A percentile compares a stretch with the other conserved stretches of the same genome.
phyloP scores from a whole-genome alignment of 2,888 invertebrate species.

The Sphaeridia pumilis region DNA sequence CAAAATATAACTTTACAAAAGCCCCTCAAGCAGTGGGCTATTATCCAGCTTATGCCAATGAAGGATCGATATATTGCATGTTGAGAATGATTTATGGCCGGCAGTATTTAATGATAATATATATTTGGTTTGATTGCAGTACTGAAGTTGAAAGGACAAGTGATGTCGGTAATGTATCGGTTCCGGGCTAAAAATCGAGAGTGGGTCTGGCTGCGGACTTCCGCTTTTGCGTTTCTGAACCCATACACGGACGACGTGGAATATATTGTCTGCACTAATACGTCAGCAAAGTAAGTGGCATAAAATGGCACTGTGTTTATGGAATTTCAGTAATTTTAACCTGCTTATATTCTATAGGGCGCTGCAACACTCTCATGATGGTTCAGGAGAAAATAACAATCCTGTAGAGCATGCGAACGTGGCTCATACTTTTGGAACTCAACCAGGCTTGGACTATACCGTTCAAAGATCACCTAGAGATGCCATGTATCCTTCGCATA shows the following conservation, averaged over 20 bases:
- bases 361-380: conserved; percentile 38
- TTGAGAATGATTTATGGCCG: no score
- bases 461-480: conserved; percentile 51
- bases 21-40: no score
- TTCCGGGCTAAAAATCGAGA: conserved; percentile 91
- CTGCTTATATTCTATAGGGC: no score
- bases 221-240: conserved; percentile 96
- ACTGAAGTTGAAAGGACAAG: conserved; percentile 89
- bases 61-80: no score
- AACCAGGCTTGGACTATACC: conserved; percentile 60
- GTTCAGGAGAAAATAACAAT: conserved; percentile 36
- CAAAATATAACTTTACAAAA: no score
- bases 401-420: conserved; percentile 36
- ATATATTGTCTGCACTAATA: conserved; percentile 97
- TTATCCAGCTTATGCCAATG: no score
- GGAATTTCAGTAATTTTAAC: conserved; percentile 8
- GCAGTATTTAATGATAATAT: no score
- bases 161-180: conserved; percentile 90
- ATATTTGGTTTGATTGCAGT: conserved; percentile 50
- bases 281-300: conserved; percentile 67
- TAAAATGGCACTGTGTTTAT: not conserved
- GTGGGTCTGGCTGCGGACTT: conserved; percentile 93
- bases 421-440: conserved; percentile 37
- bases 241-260: conserved; percentile 98
- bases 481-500: conserved; percentile 38